phyloP scores from a whole-genome alignment of 1,140 invertebrate genomes.

The Meteorus sp. region DNA sequence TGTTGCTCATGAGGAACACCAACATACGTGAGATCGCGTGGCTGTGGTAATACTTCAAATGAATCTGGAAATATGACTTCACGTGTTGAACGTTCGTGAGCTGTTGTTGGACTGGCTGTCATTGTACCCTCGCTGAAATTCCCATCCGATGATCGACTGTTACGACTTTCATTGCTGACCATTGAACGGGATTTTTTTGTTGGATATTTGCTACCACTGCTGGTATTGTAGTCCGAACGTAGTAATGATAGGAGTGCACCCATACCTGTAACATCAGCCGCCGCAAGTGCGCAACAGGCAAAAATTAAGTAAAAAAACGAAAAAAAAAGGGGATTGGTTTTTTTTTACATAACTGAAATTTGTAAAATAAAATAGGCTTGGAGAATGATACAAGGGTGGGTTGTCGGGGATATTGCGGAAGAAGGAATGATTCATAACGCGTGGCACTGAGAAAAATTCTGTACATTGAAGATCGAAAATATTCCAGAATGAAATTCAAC shows the following conservation, averaged over 20 bases:
- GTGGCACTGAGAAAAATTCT: background rate
- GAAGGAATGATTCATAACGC: background rate
- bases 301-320: constrained; percentile 42
- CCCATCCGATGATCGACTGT: constrained; percentile 32
- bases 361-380: constrained; percentile 24
- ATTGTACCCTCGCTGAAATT: constrained; percentile 30
- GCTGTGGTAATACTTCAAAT: constrained; percentile 54
- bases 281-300: constrained; percentile 38
- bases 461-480: no score
- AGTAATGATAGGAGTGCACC: constrained; percentile 50
- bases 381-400: background rate
- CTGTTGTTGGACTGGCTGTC: constrained; percentile 36
- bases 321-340: constrained; percentile 28
- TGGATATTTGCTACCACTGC: constrained; percentile 16
- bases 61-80: constrained; percentile 57
- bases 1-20: constrained; percentile 63
- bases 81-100: constrained; percentile 35
- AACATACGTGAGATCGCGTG: constrained; percentile 51
- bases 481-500: no score
- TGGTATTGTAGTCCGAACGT: constrained; percentile 47
- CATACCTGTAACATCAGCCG: constrained; percentile 54
- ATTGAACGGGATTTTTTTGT: constrained; percentile 25
- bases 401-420: no score
- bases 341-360: no score
- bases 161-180: constrained; percentile 27